Evolutionary conservation across 1,140 invertebrate genomes (phyloP).

Genomic region (Lasaia peninsularis): DNA sequence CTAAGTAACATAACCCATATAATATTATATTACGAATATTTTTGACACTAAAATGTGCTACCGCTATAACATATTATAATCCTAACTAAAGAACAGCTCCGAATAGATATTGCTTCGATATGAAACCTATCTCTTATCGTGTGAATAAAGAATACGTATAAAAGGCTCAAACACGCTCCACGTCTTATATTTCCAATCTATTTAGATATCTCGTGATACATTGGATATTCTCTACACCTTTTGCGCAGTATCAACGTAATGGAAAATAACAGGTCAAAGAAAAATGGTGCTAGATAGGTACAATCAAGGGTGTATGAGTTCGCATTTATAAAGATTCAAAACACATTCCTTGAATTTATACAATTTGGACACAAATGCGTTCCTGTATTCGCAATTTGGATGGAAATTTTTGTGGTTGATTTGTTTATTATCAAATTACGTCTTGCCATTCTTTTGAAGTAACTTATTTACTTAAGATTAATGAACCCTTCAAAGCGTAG

Average conservation of each 20-base stretch:
- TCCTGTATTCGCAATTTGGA: constrained; percentile 61
- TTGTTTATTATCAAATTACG: constrained; percentile 12
- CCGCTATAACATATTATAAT: too few species aligned
- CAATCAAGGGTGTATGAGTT: constrained; percentile 46
- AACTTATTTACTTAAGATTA: constrained; percentile 8
- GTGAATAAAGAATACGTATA: constrained; percentile 61
- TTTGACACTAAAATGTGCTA: too few species aligned
- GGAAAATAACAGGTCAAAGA: constrained; percentile 24
- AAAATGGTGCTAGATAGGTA: constrained; percentile 33
- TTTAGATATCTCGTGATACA: constrained; percentile 35
- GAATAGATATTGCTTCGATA: constrained; percentile 26
- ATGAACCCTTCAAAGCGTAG: neutral
- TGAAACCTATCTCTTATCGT: constrained; percentile 45
- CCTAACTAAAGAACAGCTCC: constrained; percentile 30
- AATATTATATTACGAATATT: too few species aligned
- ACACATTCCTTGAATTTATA: constrained; percentile 66
- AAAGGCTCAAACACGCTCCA: constrained; percentile 42
- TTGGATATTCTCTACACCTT: constrained; percentile 26
- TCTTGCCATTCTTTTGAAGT: neutral
- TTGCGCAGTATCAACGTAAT: constrained; percentile 18
- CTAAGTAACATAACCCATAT: too few species aligned
- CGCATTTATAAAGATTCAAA: constrained; percentile 71
- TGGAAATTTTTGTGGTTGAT: constrained; percentile 40
- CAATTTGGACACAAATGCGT: constrained; percentile 70
- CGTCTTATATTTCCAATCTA: constrained; percentile 44